Base-by-base conservation (phyloP, 2,113 vertebrate species). In the Micronycteris hirsuta region DNA sequence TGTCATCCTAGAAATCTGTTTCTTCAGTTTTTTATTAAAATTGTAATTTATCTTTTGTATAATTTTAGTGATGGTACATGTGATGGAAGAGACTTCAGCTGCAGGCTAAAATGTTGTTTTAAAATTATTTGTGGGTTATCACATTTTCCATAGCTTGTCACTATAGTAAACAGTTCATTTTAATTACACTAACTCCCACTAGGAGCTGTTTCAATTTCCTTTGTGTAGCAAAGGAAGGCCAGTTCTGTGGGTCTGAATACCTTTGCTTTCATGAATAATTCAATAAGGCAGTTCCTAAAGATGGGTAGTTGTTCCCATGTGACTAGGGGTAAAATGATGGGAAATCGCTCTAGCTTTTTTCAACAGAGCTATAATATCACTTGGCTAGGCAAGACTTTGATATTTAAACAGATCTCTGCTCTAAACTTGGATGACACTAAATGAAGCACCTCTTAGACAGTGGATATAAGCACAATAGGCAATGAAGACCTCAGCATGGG, bases 261-360 rank as follows among this genome's bases (percentile, higher is more conserved):
- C 65, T 92, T 71, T 31, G 7, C 43, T 87, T 85, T 84, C 76
- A 93, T 87, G 87, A 94, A 71, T 96, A 93, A 96, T 92, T 97
- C 88, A 90, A 31, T 76, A 78, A 92, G 71, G 67, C 63, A 91
- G 38, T 95, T 90, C 93, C 70, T 87, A 94, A 96, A 92, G 76
- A 85, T 43, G 49, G 95, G 15, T 28, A 84, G 86, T 73, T 96
- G 86, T 96, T 76, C 82, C 67, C 87, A 49, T 26, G 19, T 41
- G 73, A 11, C 58, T 49, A 47, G 45, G 85, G 33, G 47, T 78
- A 36, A 87, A 73, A 85, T 54, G 81, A 82, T 80, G 61, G 20
- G 73, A 78, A 49, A 54, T 24, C 61, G 68, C 38, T 85, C 90
- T 93, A 41, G 33, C 38, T 93, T 74, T 81, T 83, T 93, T 89